These are phyloP conservation scores for Micrasema longulum DNA, from an alignment of 1,140 invertebrate species.

Conservation along the genomic window DNA sequence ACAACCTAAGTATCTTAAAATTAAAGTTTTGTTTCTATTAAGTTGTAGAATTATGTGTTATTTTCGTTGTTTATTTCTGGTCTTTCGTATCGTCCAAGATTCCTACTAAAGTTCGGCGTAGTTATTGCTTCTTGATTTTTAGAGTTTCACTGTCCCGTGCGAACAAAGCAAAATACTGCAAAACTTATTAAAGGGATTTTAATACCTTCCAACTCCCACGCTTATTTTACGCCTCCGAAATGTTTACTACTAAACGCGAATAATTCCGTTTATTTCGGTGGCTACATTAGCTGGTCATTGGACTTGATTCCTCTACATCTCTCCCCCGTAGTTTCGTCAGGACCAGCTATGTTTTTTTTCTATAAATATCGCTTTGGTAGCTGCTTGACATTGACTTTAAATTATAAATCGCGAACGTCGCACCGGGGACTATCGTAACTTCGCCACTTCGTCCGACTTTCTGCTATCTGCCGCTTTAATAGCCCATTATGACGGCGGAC, in stretches of 20 bases:
- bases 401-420: constrained; percentile 33
- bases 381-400: constrained; percentile 43
- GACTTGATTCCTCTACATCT: constrained; percentile 33
- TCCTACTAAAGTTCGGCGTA: no score
- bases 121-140: no score
- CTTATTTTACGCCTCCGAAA: neutral
- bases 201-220: constrained; percentile 8
- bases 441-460: neutral
- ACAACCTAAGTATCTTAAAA: neutral
- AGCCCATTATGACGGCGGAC: constrained; percentile 1
- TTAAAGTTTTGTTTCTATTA: neutral
- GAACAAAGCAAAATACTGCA: constrained; percentile 26
- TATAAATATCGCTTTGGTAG: constrained; percentile 12
- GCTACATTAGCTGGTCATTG: constrained; percentile 41
- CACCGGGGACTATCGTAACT: constrained; percentile 18
- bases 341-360: constrained; percentile 20
- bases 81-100: no score
- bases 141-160: neutral
- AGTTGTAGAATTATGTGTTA: no score
- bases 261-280: constrained; percentile 37
- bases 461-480: neutral
- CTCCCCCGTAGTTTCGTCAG: constrained; percentile 22
- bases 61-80: no score
- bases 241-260: constrained; percentile 16
- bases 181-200: constrained; percentile 12